A percentile compares a stretch with the other conserved stretches of the same genome.
These are phyloP conservation scores for Oedothorax gibbosus DNA, from an alignment of 1,140 invertebrate genomes.

Conservation along the genomic window DNA sequence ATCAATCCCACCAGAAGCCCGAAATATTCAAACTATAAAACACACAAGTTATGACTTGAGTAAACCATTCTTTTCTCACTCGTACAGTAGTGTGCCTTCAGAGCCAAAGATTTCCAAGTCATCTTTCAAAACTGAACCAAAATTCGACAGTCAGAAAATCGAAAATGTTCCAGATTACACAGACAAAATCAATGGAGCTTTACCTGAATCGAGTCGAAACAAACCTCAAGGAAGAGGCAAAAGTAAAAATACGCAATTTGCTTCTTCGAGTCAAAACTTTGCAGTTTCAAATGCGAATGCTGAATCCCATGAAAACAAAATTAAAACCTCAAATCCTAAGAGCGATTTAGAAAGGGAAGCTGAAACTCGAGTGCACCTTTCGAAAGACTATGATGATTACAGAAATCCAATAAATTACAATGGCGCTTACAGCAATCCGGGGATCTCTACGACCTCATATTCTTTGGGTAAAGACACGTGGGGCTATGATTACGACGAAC, in stretches of 20 bases:
- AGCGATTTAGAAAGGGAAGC: background rate
- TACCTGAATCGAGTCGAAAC: too few species aligned
- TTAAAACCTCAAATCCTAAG: background rate
- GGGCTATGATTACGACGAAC: conserved; percentile 19
- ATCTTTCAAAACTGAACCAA: background rate
- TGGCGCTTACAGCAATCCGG: background rate
- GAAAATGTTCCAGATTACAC: too few species aligned
- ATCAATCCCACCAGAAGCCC: background rate
- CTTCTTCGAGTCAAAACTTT: too few species aligned
- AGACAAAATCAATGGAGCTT: too few species aligned
- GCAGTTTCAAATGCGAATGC: too few species aligned
- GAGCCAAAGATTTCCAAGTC: background rate
- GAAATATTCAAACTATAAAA: background rate
- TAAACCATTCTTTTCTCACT: too few species aligned
- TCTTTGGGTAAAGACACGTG: background rate
- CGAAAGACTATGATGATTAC: background rate
- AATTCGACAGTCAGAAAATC: too few species aligned
- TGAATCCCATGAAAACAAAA: background rate
- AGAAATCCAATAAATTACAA: background rate
- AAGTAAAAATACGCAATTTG: too few species aligned
- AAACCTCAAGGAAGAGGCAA: too few species aligned
- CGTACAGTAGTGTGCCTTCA: background rate
- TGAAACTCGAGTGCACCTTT: background rate
- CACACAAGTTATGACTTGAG: too few species aligned
- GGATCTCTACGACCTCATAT: background rate